Evolutionary conservation across 2,113 vertebrate species (phyloP).

Genomic region (Erinaceus europaeus): DNA sequence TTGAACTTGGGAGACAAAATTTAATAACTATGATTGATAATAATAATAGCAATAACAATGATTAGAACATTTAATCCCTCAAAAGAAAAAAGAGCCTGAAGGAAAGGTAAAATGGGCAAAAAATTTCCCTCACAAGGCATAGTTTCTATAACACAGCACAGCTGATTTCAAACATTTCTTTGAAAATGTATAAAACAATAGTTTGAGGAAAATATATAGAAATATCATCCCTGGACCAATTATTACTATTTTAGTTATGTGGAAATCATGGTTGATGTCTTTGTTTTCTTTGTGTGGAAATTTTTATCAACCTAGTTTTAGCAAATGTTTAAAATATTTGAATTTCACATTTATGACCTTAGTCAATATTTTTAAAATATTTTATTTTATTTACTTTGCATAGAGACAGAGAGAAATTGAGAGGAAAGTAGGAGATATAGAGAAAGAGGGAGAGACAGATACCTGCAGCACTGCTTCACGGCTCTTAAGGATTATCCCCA

Average conservation of each 20-base stretch:
- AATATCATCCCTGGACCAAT: background rate
- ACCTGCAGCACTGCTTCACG: no score
- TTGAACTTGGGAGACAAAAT: background rate
- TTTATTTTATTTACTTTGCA: no score
- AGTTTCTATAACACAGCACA: background rate
- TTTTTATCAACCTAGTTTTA: constrained; percentile 3
- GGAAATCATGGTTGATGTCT: background rate
- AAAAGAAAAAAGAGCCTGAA: background rate
- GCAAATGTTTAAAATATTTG: background rate
- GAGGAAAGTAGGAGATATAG: no score
- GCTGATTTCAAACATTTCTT: background rate
- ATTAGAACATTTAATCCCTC: background rate
- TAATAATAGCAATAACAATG: no score
- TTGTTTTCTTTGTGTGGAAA: background rate
- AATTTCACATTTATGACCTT: background rate
- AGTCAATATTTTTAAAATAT: no score
- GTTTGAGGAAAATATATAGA: background rate
- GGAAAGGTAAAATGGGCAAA: background rate
- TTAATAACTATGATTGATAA: background rate
- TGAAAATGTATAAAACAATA: background rate
- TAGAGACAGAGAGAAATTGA: no score
- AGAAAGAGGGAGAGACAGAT: no score
- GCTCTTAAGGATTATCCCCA: no score
- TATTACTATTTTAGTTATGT: background rate
- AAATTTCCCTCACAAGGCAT: background rate